Base-by-base conservation (phyloP, 2,797 vertebrate species). In the Hozukius guyotensis region DNA sequence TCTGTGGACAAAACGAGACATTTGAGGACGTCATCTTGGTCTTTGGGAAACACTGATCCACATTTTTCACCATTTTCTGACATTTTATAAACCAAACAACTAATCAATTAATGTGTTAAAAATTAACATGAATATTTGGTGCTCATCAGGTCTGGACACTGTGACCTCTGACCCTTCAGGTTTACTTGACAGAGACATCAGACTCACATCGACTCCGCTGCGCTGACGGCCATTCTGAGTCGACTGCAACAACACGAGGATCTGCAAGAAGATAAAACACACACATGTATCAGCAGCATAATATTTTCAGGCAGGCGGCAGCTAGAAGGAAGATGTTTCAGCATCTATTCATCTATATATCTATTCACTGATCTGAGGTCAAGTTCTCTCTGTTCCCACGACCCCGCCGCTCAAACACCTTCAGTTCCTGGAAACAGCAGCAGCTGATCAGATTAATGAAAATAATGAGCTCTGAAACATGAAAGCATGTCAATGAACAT, bases 231-330 rank as follows among this genome's bases (percentile, higher is more conserved):
- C 82, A 5, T 91, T 88, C 59, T 91, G 95, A 61, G 86, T 92
- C 42, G 93, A 91, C 93, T 98, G 97, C 94, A 99, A 89, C 88
- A 98, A 22, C 0, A 95, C 94, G 69, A 99, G 88, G 89, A 99
- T 97, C 98, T 99, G 79, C 61, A 85, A 24, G 22, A 65, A 60
- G 29, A 77, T 1, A 80, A 46, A 27, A 63, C 27, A 79, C 34
- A 80, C 46, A 82, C 24, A 72, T 4, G 16, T 5, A 57, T 36
- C 27, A 56, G 31, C 12, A 55, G 49, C 42, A 18, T 46, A 18
- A 46, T 18, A 18, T 46, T 46, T 46, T 46, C 36, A 38, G 36
- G 36, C 1, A 38, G 13, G 38, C 38, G 38, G 13, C 38, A 14
- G 38, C 38, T 42, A 14, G 38, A 5, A 16, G 36, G 38, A 20